Evolutionary conservation across 1,140 invertebrate species (phyloP).

Genomic region (Solen grandis): DNA sequence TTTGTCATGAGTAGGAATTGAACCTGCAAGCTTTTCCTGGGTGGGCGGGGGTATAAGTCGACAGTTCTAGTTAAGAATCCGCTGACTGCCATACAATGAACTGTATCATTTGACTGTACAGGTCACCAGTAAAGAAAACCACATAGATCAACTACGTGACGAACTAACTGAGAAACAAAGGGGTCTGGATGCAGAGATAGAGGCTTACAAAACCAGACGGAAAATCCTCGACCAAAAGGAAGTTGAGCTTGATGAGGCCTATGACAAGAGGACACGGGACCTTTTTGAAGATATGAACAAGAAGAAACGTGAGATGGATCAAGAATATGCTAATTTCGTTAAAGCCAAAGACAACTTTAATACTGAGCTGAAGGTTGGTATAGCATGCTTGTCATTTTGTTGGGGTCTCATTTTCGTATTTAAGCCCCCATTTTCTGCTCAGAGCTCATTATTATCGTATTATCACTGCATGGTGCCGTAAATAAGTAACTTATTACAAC

Average conservation of each 20-base stretch:
- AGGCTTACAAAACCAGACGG: conserved; percentile 59
- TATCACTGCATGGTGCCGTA: not conserved
- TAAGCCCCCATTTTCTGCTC: too few species aligned
- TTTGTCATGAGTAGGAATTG: too few species aligned
- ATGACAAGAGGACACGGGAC: conserved; percentile 62
- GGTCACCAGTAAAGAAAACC: conserved; percentile 57
- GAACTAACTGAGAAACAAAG: conserved; percentile 69
- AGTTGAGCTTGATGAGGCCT: conserved; percentile 66
- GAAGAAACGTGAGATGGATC: conserved; percentile 58
- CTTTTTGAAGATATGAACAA: conserved; percentile 55
- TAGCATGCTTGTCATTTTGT: too few species aligned
- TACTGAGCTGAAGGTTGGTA: conserved; percentile 68
- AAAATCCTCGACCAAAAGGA: conserved; percentile 66
- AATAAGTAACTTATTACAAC: not conserved
- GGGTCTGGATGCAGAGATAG: conserved; percentile 64
- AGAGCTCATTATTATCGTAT: too few species aligned
- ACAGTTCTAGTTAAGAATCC: too few species aligned
- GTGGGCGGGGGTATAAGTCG: too few species aligned
- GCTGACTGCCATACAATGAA: too few species aligned
- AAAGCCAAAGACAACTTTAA: conserved; percentile 69
- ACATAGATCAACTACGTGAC: conserved; percentile 55
- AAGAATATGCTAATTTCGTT: conserved; percentile 61
- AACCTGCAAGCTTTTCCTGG: too few species aligned
- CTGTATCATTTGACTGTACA: too few species aligned
- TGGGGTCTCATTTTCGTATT: too few species aligned